Percentiles rank a stretch among this genome's conserved stretches.
Conservation (phyloP, 2,888 invertebrate species). For the Cryptocephalus primarius region DNA sequence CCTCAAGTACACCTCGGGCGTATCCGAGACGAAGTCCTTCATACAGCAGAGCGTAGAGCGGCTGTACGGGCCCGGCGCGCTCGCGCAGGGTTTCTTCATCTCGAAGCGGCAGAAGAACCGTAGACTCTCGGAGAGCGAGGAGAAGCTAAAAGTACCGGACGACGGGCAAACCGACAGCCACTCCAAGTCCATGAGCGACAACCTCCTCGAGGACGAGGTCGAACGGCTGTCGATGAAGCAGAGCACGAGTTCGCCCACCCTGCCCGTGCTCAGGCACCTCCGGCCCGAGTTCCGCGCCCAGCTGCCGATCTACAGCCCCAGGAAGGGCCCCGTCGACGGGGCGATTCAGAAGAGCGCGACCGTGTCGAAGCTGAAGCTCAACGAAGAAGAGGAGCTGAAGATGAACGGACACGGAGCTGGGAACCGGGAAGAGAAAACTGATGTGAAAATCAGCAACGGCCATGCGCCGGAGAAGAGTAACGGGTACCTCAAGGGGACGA, state of each 20-base stretch:
- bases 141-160: slow-evolving; percentile 1
- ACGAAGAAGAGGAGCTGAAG: slow-evolving; percentile 19
- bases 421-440: no score
- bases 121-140: slow-evolving; percentile 26
- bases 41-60: slow-evolving; percentile 83
- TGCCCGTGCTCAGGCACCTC: slow-evolving; percentile 74
- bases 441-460: no score
- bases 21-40: slow-evolving; percentile 56
- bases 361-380: slow-evolving; percentile 26
- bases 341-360: slow-evolving; percentile 32
- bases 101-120: slow-evolving; percentile 43
- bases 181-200: slow-evolving; percentile 24
- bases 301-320: slow-evolving; percentile 57
- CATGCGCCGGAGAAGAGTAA: slow-evolving; percentile 5
- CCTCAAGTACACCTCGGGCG: slow-evolving; percentile 23
- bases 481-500: not conserved
- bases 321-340: slow-evolving; percentile 28
- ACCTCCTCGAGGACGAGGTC: slow-evolving; percentile 22
- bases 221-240: slow-evolving; percentile 30
- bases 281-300: slow-evolving; percentile 80
- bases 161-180: slow-evolving; percentile 15
- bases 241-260: slow-evolving; percentile 36
- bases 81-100: slow-evolving; percentile 76
- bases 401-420: slow-evolving; percentile 22
- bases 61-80: slow-evolving; percentile 76